Base-by-base conservation (phyloP, 1,140 invertebrate genomes). In the Megathymus violae region DNA sequence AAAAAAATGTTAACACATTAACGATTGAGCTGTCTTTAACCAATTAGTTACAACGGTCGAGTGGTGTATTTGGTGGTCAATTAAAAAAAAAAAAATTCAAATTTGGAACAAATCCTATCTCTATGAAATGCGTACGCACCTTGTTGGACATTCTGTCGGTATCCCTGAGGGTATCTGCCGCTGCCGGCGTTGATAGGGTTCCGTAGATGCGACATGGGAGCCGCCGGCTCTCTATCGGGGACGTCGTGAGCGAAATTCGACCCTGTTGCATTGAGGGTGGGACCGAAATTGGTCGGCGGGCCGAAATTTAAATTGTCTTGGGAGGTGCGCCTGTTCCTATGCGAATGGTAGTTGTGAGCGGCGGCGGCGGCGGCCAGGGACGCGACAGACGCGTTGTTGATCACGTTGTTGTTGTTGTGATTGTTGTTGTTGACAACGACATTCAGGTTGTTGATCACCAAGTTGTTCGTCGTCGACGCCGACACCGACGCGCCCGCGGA, bases 371-470 rank as follows among this genome's bases (percentile, higher is more conserved):
- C 88, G 0, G 91, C 91, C 16, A 92, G 71, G 1, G 88, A 88
- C 3, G 90, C 91, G 0, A 91, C 91, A 19, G 88, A 84, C 34
- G 91, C 85, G 75, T 91, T 91, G 72, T 92, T 92, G 59, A 92
- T 88, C 5, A 92, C 91, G 56, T 91, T 91, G 66, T 92, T 91
- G 74, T 92, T 92, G 71, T 92, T 92, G 69, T 92, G 91, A 68
- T 92, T 92, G 77, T 92, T 92, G 84, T 92, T 92, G 76, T 92
- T 92, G 10, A 92, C 91, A 41, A 92, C 91, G 66, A 92, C 91
- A 66, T 91, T 91, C 25, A 92, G 72, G 58, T 89, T 91, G 85
- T 92, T 92, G 78, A 92, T 92, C 48, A 92, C 89, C 50, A 92
- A 80, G 72, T 91, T 92, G 82, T 91, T 92, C 44, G 91, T 91